phyloP scores from a whole-genome alignment of 1,140 invertebrate genomes.

The Lerema accius region DNA sequence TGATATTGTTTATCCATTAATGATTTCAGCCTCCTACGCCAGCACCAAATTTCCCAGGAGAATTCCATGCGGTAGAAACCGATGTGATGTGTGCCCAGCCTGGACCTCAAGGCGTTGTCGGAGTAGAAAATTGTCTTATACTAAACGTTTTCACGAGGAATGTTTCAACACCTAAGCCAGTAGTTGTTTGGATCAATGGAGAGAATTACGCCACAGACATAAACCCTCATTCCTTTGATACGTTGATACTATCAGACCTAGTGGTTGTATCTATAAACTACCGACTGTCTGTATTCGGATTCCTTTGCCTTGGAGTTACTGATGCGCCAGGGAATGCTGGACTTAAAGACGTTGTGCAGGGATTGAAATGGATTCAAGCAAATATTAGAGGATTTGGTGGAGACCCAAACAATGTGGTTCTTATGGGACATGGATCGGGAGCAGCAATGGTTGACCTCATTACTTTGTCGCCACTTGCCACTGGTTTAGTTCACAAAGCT shows the following conservation, averaged over 20 bases:
- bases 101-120: conserved; percentile 52
- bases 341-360: conserved; percentile 85
- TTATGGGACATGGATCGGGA: conserved; percentile 85
- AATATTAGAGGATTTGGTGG: conserved; percentile 87
- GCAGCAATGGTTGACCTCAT: conserved; percentile 85
- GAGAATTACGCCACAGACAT: conserved; percentile 57
- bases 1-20: too few species aligned
- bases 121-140: conserved; percentile 67
- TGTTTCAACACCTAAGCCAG: conserved; percentile 55
- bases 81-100: conserved; percentile 65
- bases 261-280: conserved; percentile 67
- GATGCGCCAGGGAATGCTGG: conserved; percentile 85
- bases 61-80: conserved; percentile 52
- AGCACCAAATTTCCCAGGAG: conserved; percentile 48
- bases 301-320: conserved; percentile 83
- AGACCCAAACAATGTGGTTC: conserved; percentile 84
- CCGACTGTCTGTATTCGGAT: conserved; percentile 82
- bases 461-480: conserved; percentile 84
- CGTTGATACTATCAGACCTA: conserved; percentile 52
- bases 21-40: conserved; percentile 63
- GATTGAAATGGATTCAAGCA: conserved; percentile 85
- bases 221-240: conserved; percentile 45
- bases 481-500: conserved; percentile 83
- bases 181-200: conserved; percentile 65
- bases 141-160: conserved; percentile 62